Evolutionary conservation across 2,113 vertebrate genomes (phyloP).

Genomic region (Hippocampus comes): DNA sequence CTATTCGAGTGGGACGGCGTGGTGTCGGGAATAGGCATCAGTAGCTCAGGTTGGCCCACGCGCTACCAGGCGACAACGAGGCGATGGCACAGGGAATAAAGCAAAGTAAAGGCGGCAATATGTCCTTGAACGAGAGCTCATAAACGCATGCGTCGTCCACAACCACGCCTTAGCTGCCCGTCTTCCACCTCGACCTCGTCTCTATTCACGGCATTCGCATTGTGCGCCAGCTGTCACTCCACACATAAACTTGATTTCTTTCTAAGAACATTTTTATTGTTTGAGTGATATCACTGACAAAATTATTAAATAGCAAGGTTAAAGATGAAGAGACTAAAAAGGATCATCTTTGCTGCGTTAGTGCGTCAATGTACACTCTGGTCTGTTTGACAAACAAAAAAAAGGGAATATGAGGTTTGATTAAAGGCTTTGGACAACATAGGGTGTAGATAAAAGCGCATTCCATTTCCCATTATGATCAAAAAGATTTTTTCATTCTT

Average conservation of each 20-base stretch:
- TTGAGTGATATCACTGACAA: neutral
- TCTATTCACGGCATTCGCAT: neutral
- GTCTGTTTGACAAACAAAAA: no score
- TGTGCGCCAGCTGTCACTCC: neutral
- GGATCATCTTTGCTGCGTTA: no score
- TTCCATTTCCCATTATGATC: no score
- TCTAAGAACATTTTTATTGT: neutral
- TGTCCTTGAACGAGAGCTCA: conserved; percentile 29
- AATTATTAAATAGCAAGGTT: neutral
- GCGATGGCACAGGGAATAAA: conserved; percentile 21
- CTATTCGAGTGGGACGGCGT: neutral
- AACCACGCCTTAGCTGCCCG: conserved; percentile 1
- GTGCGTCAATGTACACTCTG: no score
- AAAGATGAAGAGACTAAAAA: no score
- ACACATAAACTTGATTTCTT: no score
- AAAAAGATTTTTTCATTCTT: no score
- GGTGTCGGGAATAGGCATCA: neutral
- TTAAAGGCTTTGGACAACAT: no score
- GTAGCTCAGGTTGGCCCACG: neutral
- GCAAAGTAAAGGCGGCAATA: conserved; percentile 9
- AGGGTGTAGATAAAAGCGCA: no score
- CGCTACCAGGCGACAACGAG: conserved; percentile 5
- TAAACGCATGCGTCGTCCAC: conserved; percentile 2
- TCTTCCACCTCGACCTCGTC: conserved; percentile 3
- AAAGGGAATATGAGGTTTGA: no score